Evolutionary conservation across 2,888 invertebrate genomes (phyloP), one percentile per base, ranked within the genome.

Genomic region (Baccha elongata): DNA sequence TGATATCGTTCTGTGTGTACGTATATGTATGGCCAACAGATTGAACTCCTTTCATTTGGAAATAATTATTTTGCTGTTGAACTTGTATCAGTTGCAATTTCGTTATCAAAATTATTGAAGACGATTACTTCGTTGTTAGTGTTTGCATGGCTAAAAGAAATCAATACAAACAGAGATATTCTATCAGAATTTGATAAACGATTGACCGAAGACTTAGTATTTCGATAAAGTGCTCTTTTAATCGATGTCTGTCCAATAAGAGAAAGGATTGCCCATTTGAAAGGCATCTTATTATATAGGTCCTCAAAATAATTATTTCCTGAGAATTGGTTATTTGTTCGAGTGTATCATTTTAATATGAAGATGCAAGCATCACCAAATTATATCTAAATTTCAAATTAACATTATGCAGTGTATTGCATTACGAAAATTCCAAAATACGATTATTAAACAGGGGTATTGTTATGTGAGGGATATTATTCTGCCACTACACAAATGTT

Each of bases 61-160:
- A 73, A 73, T 73, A 68, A 79, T 79, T 79, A 79, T 67, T 72
- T 62, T 44, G 29, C 26, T 37, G 42, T 55, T 65, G 58, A 13
- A 53, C 13, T 13, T 35, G 4, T 21, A 29, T 40, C n/a, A 13
- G 10, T 5, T 32, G 52, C 52, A 53, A 26, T 72, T n/a, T n/a
- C n/a, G n/a, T n/a, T n/a, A n/a, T n/a, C n/a, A n/a, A n/a, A n/a
- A n/a, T n/a, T n/a, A 29, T 52, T 52, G 50, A 52, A 29, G 10
- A 15, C 15, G 10, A 29, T 29, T 50, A 15, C 26, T 26, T n/a
- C n/a, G n/a, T n/a, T n/a, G n/a, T n/a, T n/a, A n/a, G n/a, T n/a
- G n/a, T n/a, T n/a, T n/a, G n/a, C n/a, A n/a, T n/a, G n/a, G n/a
- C n/a, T n/a, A n/a, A n/a, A n/a, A n/a, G n/a, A n/a, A n/a, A n/a